Base-by-base conservation (phyloP, 2,113 vertebrate species). In the Amphiprion ocellaris region DNA sequence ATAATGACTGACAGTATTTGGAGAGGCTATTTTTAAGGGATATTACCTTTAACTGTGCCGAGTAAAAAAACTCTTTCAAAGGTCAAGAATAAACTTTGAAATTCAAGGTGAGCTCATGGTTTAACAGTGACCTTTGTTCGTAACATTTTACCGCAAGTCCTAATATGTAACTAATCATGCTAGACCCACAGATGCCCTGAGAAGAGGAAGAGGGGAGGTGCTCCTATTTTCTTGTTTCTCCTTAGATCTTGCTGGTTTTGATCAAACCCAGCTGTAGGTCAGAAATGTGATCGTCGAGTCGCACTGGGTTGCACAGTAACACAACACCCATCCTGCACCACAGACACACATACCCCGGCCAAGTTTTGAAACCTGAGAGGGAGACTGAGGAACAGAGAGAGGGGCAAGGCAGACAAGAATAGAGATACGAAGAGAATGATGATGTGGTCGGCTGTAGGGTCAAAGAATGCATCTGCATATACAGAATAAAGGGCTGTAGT, bases 181-280 rank as follows among this genome's bases (percentile, higher is more conserved):
- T 49, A 17, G 19, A 44, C 46, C 23, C 69, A 39, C 21, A 53
- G 69, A 65, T 15, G 53, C 16, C 33, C 62, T 24, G 28, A 19
- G 21, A 67, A 23, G 24, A 76, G 19, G 16, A 2, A 1, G 63
- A 56, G n/a, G 3, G 6, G 47, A 55, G 1, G 11, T 1, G 58
- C 23, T 76, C 41, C 26, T 59, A n/a, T 50, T 39, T 65, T 39
- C 53, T 69, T 58, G 41, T 73, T 41, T 70, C 47, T 65, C 55
- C 17, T 70, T 28, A 73, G 79, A 60, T 49, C 24, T 72, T 19
- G 15, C 44, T 70, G 28, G 53, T 72, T 37, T 54, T 84, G 61
- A 87, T 86, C 77, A 81, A 60, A 49, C 37, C 66, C 84, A 90
- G 86, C 81, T 89, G 92, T 87, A 75, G 81, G 64, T 77, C 81